phyloP scores from a whole-genome alignment of 1,140 invertebrate species.

The Linepithema humile region DNA sequence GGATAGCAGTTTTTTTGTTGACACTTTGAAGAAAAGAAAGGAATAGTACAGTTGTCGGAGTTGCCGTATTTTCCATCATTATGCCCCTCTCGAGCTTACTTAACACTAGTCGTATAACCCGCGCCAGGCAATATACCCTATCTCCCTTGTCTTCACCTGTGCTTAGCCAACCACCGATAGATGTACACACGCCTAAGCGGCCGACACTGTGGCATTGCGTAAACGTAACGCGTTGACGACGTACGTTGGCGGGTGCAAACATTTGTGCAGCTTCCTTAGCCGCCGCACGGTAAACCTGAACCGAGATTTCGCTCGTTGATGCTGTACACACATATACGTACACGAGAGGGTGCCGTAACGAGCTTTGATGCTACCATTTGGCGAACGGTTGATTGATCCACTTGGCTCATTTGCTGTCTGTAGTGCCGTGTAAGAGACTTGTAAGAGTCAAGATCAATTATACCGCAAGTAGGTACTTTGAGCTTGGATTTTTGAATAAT shows the following conservation, averaged over 20 bases:
- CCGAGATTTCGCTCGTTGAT: constrained; percentile 31
- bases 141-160: constrained; percentile 63
- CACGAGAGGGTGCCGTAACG: constrained; percentile 30
- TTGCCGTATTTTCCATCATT: constrained; percentile 58
- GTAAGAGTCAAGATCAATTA: constrained; percentile 10
- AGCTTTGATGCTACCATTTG: constrained; percentile 46
- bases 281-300: constrained; percentile 40
- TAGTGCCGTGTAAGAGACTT: constrained; percentile 27
- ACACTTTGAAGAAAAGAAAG: constrained; percentile 49
- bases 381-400: constrained; percentile 46
- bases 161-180: constrained; percentile 44
- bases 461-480: background rate
- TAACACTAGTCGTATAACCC: constrained; percentile 42
- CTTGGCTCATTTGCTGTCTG: constrained; percentile 50
- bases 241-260: constrained; percentile 59
- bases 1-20: constrained; percentile 52
- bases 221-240: constrained; percentile 56
- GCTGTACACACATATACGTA: constrained; percentile 29
- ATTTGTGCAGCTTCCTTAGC: constrained; percentile 67
- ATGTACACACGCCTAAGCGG: constrained; percentile 46
- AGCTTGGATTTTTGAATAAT: background rate
- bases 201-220: constrained; percentile 60
- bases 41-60: background rate
- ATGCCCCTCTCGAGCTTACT: constrained; percentile 32
- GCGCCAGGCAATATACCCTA: constrained; percentile 31